phyloP scores from a whole-genome alignment of 2,113 vertebrate genomes.

The Rhadina sibilatrix region DNA sequence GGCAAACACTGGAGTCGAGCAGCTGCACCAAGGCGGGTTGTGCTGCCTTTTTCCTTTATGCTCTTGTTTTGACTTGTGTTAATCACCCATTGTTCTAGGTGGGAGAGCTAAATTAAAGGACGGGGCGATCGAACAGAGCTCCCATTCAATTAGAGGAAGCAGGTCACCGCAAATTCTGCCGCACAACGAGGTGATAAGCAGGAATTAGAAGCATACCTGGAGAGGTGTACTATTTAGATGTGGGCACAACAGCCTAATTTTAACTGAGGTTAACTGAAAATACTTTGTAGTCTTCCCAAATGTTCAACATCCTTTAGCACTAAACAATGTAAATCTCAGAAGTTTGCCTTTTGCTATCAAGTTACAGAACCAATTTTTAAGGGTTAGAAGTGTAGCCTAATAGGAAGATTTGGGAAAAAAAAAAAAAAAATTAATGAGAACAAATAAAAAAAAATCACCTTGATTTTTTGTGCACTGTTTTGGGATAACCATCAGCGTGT shows the following conservation, averaged over 20 bases:
- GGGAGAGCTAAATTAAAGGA: constrained; percentile 60
- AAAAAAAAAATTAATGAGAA: not conserved
- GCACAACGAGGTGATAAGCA: not conserved
- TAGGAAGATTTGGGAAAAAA: not conserved
- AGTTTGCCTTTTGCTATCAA: not conserved
- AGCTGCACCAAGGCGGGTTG: constrained; percentile 33
- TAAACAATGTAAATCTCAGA: not conserved
- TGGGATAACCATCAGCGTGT: not conserved
- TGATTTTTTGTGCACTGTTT: not conserved
- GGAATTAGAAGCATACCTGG: not conserved
- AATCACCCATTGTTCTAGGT: constrained; percentile 68
- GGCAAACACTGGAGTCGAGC: not conserved
- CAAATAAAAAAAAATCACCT: not conserved
- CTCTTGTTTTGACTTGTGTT: constrained; percentile 46
- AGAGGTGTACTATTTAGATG: not conserved
- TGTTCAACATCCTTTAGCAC: not conserved
- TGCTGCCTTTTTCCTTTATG: constrained; percentile 28
- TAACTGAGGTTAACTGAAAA: not conserved
- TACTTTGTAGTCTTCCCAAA: not conserved
- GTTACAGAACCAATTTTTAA: not conserved
- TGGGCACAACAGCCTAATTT: not conserved
- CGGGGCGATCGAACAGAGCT: not conserved
- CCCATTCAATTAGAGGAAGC: not conserved
- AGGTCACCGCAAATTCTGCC: constrained; percentile 18
- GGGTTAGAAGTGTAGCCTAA: not conserved